Evolutionary conservation across 2,888 invertebrate genomes (phyloP), one percentile per base, ranked within the genome.

Genomic region (Drosophila eohydei): DNA sequence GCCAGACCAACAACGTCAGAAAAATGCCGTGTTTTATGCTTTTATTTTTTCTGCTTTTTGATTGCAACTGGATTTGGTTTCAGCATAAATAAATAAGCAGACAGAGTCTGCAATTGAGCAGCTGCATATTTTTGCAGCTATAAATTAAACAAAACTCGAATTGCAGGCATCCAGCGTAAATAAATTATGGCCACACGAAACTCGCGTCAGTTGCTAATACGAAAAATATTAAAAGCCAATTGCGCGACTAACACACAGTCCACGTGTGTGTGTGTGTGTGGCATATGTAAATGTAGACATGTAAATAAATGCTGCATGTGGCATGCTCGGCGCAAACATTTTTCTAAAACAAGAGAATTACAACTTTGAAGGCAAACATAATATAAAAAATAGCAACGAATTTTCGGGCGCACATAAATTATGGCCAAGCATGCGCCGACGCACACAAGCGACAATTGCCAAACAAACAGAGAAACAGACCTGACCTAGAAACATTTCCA

Each of bases 391-490:
- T 5, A 3, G 40, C 46, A 56, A 41, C 51, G 44, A 58, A 70
- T 76, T 83, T 58, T 12, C 21, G 43, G 71, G 78, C 52, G 57
- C 78, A 88, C 81, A 85, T 84, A 85, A 85, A 89, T 85, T 85
- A 85, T 85, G 89, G 81, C 73, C 56, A 73, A 73, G 68, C 84
- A 84, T 83, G 84, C 77, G 80, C 79, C 66, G 51, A 57, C 78
- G 16, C 74, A 66, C 78, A 66, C 77, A 70, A 65, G 55, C 73
- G 64, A 71, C 54, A 52, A 56, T 61, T 51, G 51, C 28, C 74
- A 58, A 59, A 41, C 48, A 40, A n/a, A 28, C 28, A 26, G 14
- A 44, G 26, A 26, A 26, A 26, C 43, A 21, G 16, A 51, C 56
- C 48, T 82, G 83, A 83, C 86, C 83, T 80, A 83, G 74, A 81